Conservation (phyloP, 2,113 vertebrate genomes). For the Hipposideros armiger region DNA sequence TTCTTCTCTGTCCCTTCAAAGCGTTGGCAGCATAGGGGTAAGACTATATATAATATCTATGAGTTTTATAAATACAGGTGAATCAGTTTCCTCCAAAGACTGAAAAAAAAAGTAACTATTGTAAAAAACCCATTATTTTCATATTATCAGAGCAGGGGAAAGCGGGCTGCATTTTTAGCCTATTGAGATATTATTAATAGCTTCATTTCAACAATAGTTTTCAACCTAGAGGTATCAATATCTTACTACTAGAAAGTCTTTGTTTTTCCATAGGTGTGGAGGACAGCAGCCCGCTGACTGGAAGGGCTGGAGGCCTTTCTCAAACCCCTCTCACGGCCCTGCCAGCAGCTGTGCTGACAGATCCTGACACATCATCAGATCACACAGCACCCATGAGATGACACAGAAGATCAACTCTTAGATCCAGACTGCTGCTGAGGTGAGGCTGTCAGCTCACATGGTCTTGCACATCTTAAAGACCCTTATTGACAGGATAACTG, state of each 20-base stretch:
- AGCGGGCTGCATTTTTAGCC: conserved; percentile 45
- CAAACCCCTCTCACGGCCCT: neutral
- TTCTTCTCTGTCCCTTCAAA: neutral
- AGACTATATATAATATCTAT: neutral
- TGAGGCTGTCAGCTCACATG: neutral
- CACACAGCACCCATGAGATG: neutral
- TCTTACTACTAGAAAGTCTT: conserved; percentile 1
- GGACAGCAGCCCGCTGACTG: neutral
- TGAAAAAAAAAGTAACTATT: neutral
- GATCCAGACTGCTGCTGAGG: neutral
- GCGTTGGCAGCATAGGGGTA: neutral
- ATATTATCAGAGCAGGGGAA: conserved; percentile 29
- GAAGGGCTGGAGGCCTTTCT: neutral
- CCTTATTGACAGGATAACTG: neutral
- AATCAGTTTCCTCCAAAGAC: neutral
- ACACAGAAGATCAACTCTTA: neutral
- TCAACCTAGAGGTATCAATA: conserved; percentile 59
- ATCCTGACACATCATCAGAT: neutral
- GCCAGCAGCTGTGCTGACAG: neutral
- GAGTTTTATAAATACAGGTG: conserved; percentile 5
- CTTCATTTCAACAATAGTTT: conserved; percentile 51
- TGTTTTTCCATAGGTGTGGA: neutral
- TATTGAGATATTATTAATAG: conserved; percentile 29
- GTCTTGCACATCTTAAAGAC: neutral
- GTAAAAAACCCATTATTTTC: conserved; percentile 49